These are phyloP conservation scores for Mechanitis messenoides DNA, from an alignment of 2,888 invertebrate species.

Conservation along the genomic window DNA sequence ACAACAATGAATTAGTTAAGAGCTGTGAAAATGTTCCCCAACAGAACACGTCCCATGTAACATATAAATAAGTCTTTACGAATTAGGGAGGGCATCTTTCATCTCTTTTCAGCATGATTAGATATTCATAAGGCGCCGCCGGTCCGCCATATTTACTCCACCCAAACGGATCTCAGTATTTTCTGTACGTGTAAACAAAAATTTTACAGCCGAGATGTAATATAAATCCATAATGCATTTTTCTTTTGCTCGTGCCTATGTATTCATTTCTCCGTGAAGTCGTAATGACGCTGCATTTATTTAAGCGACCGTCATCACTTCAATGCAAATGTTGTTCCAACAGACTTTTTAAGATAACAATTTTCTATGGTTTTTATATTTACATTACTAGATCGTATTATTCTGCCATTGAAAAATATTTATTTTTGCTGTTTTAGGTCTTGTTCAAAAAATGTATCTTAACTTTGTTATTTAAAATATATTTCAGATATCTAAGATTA, in stretches of 20 bases:
- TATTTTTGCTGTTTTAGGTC: too few species aligned
- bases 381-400: too few species aligned
- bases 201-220: conserved; percentile 45
- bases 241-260: conserved; percentile 23
- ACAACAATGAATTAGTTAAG: conserved; percentile 15
- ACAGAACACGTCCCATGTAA: conserved; percentile 43
- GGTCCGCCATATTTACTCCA: conserved; percentile 38
- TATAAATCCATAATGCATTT: conserved; percentile 55
- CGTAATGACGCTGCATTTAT: conserved; percentile 6
- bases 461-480: too few species aligned
- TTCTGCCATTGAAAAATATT: too few species aligned
- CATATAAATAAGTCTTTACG: conserved; percentile 58
- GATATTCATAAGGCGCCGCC: conserved; percentile 62
- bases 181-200: conserved; percentile 59
- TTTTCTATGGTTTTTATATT: too few species aligned
- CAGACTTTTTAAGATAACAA: not conserved
- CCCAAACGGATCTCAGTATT: conserved; percentile 45
- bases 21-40: conserved; percentile 29
- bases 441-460: too few species aligned
- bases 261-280: conserved; percentile 5
- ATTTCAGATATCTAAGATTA: too few species aligned
- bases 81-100: conserved; percentile 64
- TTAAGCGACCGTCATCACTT: conserved; percentile 6
- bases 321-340: not conserved
- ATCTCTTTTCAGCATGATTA: conserved; percentile 60